Base-by-base conservation (phyloP, 1,140 invertebrate genomes). In the Drosophila punjabiensis region DNA sequence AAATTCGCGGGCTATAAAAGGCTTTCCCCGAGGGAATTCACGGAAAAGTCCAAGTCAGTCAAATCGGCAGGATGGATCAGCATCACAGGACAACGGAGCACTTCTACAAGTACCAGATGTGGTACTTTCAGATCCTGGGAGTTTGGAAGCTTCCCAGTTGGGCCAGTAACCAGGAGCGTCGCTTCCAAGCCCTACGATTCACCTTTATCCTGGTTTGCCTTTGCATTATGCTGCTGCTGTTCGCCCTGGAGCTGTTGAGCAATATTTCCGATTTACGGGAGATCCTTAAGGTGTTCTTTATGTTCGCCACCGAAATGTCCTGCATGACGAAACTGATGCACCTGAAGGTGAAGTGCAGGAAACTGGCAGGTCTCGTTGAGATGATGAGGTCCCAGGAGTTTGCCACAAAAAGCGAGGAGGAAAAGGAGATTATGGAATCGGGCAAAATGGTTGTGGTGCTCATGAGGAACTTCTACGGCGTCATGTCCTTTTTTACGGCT, bases 201-300 rank as follows among this genome's bases (percentile, higher is more conserved):
- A 24, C 3, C 7, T n/a, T 77, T n/a, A 67, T 82, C 14, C 39
- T 91, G 48, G 20, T 32, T 4, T 52, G 71, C 30, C 60, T 89
- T 4, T 60, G 60, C n/a, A 24, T 58, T 0, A 73, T 89, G 82
- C 18, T 89, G 45, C 20, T 89, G 13, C 70, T 91, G 10, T 90
- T 90, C 5, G 58, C 60, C 1, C 48, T 92, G 43, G 63, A 73
- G 16, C 55, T 92, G 5, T 0, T 79, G 10, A 60, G 43, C 28
- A 75, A 82, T 33, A 65, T 92, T 13, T 71, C 71, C 20, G 56
- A 78, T 37, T 14, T 92, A 24, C 58, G 61, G 11, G 77, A 88
- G 35, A 73, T 92, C 20, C 56, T 92, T 5, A 79, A 90, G 6
- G 89, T 92, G 16, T 88, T 92, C 58, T 88, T 82, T 14, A 81